Conservation (phyloP, 2,888 invertebrate genomes). For the Epirrhoe tristata region DNA sequence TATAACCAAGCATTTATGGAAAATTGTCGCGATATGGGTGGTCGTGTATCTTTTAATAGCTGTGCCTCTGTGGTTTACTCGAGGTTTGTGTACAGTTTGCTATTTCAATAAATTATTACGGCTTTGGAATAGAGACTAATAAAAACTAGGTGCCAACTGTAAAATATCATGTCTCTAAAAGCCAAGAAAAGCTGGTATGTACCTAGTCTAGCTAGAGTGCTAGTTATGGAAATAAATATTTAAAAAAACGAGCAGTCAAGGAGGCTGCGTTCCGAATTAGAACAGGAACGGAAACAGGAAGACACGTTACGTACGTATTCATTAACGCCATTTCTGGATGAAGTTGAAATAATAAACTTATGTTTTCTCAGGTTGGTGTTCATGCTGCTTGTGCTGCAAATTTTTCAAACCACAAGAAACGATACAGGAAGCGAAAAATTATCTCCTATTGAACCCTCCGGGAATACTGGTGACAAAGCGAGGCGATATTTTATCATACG, state of each 20-base stretch:
- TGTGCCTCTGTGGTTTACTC: constrained; percentile 71
- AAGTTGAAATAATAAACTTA: neutral
- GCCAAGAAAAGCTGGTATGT: too few relatives aligned
- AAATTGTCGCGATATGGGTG: constrained; percentile 61
- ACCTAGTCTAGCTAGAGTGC: too few relatives aligned
- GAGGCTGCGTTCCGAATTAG: neutral
- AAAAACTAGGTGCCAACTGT: too few relatives aligned
- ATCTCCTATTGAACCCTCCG: constrained; percentile 83
- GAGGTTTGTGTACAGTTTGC: constrained; percentile 56
- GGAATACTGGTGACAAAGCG: constrained; percentile 74
- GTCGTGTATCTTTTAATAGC: constrained; percentile 63
- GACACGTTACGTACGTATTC: neutral
- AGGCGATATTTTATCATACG: constrained; percentile 70
- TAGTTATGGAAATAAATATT: too few relatives aligned
- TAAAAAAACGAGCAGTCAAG: neutral
- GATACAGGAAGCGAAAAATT: constrained; percentile 84
- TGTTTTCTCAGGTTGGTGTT: constrained; percentile 85
- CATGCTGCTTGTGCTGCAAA: constrained; percentile 85
- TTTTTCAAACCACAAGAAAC: constrained; percentile 83
- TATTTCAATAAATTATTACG: neutral
- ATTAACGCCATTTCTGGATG: neutral
- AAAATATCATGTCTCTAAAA: too few relatives aligned
- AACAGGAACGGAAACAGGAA: neutral
- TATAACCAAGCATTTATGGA: constrained; percentile 50
- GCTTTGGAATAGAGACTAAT: too few relatives aligned